Conservation (phyloP, 1,140 invertebrate species). For the Atta texana region DNA sequence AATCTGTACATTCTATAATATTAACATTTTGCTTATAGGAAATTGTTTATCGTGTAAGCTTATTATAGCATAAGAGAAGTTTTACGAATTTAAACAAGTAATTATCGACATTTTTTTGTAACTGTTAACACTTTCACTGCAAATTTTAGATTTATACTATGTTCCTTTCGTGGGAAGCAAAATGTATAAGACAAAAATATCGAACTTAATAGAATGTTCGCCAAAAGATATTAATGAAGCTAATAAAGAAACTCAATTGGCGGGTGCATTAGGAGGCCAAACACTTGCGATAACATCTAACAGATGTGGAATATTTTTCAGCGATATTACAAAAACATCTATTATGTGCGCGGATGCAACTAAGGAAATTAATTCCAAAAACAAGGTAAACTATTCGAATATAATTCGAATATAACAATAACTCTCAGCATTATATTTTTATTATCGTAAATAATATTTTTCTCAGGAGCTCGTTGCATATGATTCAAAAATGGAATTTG, state of each 20-base stretch:
- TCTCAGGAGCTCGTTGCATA: background rate
- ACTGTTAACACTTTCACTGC: background rate
- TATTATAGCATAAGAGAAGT: too few species aligned
- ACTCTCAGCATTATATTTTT: background rate
- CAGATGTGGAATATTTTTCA: slow-evolving; percentile 16
- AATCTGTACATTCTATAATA: too few species aligned
- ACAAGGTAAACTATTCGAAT: background rate
- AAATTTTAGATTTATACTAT: slow-evolving; percentile 36
- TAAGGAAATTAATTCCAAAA: background rate
- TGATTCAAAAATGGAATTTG: slow-evolving; percentile 7
- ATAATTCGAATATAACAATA: background rate
- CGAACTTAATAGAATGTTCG: background rate
- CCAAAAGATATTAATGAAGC: background rate
- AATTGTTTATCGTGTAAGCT: too few species aligned
- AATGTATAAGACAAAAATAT: background rate
- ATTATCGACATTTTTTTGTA: background rate
- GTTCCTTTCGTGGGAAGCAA: background rate
- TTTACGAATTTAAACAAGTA: background rate
- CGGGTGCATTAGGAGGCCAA: background rate
- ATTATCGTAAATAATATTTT: background rate
- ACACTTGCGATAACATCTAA: background rate
- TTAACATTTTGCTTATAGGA: too few species aligned
- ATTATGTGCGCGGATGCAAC: background rate
- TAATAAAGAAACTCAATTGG: background rate
- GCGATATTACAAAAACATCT: background rate